These are phyloP conservation scores for Diorhabda carinulata DNA, from an alignment of 1,140 invertebrate genomes.

Conservation along the genomic window DNA sequence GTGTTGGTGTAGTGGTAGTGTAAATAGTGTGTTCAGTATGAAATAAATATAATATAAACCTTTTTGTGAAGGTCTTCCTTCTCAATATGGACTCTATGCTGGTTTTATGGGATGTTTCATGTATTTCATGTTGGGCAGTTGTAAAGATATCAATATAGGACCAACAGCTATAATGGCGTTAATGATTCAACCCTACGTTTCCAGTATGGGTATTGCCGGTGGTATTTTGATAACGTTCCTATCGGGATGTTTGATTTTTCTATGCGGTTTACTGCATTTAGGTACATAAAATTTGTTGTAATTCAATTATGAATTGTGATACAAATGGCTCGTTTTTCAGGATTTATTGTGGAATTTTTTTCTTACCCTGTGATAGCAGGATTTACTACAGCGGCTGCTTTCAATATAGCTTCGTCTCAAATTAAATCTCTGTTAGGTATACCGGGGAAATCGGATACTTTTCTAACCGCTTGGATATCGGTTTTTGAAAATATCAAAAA, in stretches of 20 bases:
- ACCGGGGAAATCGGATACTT: slow-evolving; percentile 52
- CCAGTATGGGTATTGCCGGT: slow-evolving; percentile 61
- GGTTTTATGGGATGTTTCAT: slow-evolving; percentile 82
- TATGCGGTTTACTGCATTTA: slow-evolving; percentile 75
- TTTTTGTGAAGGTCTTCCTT: slow-evolving; percentile 8
- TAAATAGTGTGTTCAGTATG: too few species aligned
- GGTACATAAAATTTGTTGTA: slow-evolving; percentile 48
- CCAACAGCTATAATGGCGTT: slow-evolving; percentile 77
- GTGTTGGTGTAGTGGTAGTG: too few species aligned
- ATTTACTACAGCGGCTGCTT: slow-evolving; percentile 83
- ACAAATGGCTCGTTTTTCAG: neutral
- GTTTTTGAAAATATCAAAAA: slow-evolving; percentile 40
- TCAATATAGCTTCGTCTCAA: slow-evolving; percentile 81
- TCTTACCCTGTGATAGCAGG: slow-evolving; percentile 84
- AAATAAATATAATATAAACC: too few species aligned
- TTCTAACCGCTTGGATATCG: slow-evolving; percentile 50
- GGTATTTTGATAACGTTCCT: slow-evolving; percentile 76
- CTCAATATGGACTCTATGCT: slow-evolving; percentile 73
- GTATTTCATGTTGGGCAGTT: slow-evolving; percentile 82
- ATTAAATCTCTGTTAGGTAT: slow-evolving; percentile 73
- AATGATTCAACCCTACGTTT: slow-evolving; percentile 67
- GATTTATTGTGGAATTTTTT: slow-evolving; percentile 83
- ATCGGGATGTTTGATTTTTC: slow-evolving; percentile 68
- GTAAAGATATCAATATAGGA: slow-evolving; percentile 81
- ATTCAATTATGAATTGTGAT: too few species aligned